phyloP scores from a whole-genome alignment of 2,797 vertebrate species.

The Caiman crocodilus region DNA sequence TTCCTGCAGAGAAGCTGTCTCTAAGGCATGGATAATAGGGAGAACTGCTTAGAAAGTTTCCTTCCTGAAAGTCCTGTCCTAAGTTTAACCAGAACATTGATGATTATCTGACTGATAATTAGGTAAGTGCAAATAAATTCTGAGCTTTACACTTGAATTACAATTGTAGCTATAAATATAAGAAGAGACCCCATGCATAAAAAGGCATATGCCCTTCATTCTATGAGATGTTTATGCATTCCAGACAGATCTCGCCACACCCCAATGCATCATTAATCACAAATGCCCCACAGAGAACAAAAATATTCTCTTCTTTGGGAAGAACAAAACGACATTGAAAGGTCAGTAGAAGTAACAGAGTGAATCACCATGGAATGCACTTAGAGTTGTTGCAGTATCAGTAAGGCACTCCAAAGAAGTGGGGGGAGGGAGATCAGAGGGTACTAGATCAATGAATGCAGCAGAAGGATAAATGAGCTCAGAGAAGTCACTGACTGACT shows the following conservation, averaged over 20 bases:
- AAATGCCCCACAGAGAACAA: background rate
- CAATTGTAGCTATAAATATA: background rate
- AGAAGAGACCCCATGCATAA: background rate
- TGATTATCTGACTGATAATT: background rate
- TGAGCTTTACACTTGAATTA: background rate
- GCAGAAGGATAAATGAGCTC: background rate
- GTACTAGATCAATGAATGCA: background rate
- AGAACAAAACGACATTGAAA: background rate
- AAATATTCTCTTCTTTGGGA: constrained; percentile 12
- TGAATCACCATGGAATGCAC: constrained; percentile 15
- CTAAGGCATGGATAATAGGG: background rate
- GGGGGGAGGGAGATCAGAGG: background rate
- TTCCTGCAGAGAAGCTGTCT: background rate
- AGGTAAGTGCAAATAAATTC: background rate
- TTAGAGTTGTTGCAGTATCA: background rate
- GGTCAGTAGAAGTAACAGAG: constrained; percentile 5
- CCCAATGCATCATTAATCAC: constrained; percentile 7
- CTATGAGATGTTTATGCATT: background rate
- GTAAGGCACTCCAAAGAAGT: background rate
- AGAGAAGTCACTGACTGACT: background rate
- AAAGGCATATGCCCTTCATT: background rate
- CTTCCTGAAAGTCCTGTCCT: background rate
- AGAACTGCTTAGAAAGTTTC: background rate
- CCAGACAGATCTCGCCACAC: background rate
- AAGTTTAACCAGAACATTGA: background rate